Conservation (phyloP, 2,888 invertebrate species). For the Pinctada fucata region DNA sequence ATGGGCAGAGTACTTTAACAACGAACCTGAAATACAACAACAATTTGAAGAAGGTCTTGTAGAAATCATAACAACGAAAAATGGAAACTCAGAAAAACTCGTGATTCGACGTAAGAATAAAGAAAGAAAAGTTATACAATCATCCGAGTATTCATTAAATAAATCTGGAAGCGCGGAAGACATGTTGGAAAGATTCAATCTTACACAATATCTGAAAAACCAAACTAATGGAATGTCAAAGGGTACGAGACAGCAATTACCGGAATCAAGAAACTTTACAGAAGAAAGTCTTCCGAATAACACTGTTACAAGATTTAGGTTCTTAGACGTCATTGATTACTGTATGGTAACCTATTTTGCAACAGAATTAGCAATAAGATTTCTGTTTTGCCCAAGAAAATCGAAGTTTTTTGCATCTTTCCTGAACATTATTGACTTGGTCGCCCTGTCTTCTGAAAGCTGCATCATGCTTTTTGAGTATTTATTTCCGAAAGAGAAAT, state of each 20-base stretch:
- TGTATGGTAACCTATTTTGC: conserved; percentile 50
- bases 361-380: conserved; percentile 52
- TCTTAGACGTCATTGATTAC: conserved; percentile 38
- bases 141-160: not conserved
- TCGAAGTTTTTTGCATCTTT: conserved; percentile 44
- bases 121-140: not conserved
- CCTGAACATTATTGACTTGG: conserved; percentile 55
- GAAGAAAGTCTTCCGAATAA: not conserved
- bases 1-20: conserved; percentile 28
- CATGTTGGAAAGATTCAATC: not conserved
- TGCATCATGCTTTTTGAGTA: conserved; percentile 44
- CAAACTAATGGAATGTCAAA: not conserved
- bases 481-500: conserved; percentile 41
- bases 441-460: conserved; percentile 51
- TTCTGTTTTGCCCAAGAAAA: conserved; percentile 47
- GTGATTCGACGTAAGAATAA: not conserved
- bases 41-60: conserved; percentile 1
- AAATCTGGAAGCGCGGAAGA: not conserved
- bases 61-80: not conserved
- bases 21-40: conserved; percentile 13
- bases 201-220: not conserved
- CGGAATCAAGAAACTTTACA: not conserved
- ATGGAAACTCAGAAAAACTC: not conserved
- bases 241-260: not conserved
- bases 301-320: conserved; percentile 30